Conservation (phyloP, 1,140 invertebrate genomes). For the Drosophila insularis region DNA sequence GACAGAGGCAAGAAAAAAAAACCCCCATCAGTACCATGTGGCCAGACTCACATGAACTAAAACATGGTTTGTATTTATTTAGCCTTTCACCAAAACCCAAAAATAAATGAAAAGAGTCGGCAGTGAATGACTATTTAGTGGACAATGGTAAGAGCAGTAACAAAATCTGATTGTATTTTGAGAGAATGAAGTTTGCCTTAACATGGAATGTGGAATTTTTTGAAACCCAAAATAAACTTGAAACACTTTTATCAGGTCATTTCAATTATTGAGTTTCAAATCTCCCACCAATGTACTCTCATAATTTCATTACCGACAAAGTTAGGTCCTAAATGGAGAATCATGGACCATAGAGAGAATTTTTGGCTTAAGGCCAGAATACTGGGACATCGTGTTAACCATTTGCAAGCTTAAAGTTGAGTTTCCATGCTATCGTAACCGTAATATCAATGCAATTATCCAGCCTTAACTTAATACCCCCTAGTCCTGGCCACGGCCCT, state of each 20-base stretch:
- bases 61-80: not conserved
- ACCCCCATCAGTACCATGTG: slow-evolving; percentile 16
- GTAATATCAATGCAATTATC: slow-evolving; percentile 54
- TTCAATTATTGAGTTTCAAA: too few species aligned
- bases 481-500: not conserved
- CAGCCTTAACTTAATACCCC: slow-evolving; percentile 25
- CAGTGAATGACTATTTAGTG: not conserved
- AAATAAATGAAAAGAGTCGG: not conserved
- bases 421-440: not conserved
- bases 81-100: not conserved
- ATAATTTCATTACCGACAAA: too few species aligned
- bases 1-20: not conserved
- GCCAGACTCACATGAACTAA: slow-evolving; percentile 15
- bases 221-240: too few species aligned
- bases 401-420: slow-evolving; percentile 17
- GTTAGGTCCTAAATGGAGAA: too few species aligned
- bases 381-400: not conserved
- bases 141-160: too few species aligned
- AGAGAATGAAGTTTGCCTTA: too few species aligned
- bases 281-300: too few species aligned
- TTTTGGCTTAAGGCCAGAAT: too few species aligned
- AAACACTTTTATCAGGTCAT: too few species aligned
- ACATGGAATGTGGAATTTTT: too few species aligned
- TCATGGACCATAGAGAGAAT: too few species aligned
- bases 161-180: not conserved